A percentile compares a stretch with the other conserved stretches of the same genome.
Evolutionary conservation across 2,888 invertebrate genomes (phyloP).

Genomic region (Disparrhopalites patrizii): DNA sequence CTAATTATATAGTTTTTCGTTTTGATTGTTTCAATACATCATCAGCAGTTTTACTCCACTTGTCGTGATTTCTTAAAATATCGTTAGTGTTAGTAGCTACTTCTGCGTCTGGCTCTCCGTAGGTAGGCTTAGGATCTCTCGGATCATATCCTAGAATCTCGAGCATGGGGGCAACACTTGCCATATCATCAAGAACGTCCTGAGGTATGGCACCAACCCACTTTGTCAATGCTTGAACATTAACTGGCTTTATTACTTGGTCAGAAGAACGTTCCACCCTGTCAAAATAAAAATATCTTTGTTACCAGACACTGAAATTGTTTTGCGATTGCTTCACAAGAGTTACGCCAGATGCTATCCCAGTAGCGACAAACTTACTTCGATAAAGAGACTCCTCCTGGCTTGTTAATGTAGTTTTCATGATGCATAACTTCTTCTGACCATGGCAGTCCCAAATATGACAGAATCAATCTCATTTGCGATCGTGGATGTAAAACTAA

Average conservation of each 20-base stretch:
- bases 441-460: conserved; percentile 90
- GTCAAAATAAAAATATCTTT: conserved; percentile 48
- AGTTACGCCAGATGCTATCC: neutral
- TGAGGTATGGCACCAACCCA: conserved; percentile 86
- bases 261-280: conserved; percentile 97
- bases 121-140: conserved; percentile 90
- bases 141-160: conserved; percentile 89
- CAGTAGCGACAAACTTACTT: conserved; percentile 63
- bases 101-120: conserved; percentile 70
- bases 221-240: conserved; percentile 88
- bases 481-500: conserved; percentile 87
- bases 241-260: conserved; percentile 97
- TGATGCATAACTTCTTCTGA: conserved; percentile 94
- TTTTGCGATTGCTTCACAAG: neutral
- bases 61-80: conserved; percentile 44
- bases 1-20: conserved; percentile 9
- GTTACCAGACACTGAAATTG: conserved; percentile 1
- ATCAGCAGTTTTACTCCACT: conserved; percentile 45
- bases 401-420: conserved; percentile 93
- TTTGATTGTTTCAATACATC: conserved; percentile 44
- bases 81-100: conserved; percentile 48
- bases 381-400: conserved; percentile 88
- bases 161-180: conserved; percentile 90
- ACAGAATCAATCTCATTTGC: conserved; percentile 81
- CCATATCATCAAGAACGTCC: conserved; percentile 90